Conservation (phyloP, 2,113 vertebrate genomes). For the Stercorarius parasiticus region DNA sequence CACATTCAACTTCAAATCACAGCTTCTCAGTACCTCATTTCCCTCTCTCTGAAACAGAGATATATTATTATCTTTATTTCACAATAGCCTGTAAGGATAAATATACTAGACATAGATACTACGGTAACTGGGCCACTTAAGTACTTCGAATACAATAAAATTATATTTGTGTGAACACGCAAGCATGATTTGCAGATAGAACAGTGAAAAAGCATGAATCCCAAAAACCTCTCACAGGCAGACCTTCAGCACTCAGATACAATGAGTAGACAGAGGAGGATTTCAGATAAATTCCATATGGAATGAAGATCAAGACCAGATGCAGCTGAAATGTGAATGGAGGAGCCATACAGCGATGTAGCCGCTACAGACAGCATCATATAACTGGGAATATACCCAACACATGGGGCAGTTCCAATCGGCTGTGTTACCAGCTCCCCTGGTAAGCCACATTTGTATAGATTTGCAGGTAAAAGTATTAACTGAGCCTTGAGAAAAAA, state of each 20-base stretch:
- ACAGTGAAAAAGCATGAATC: background rate
- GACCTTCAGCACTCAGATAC: background rate
- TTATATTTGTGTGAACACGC: background rate
- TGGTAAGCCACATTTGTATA: background rate
- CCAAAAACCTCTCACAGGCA: background rate
- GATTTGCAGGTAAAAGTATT: background rate
- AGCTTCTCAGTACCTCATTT: background rate
- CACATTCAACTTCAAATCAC: background rate
- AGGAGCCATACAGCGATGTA: background rate
- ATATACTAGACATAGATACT: background rate
- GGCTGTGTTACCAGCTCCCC: background rate
- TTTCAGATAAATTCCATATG: slow-evolving; percentile 10
- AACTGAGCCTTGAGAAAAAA: background rate
- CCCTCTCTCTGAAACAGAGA: background rate
- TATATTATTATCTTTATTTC: background rate
- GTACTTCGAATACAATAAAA: background rate
- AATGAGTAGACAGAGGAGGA: background rate
- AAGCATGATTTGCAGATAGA: background rate
- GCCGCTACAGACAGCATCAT: background rate
- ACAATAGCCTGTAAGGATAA: background rate
- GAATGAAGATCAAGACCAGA: slow-evolving; percentile 37
- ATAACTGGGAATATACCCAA: background rate
- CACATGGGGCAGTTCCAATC: background rate
- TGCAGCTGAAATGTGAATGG: background rate
- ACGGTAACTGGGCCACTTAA: background rate